These are phyloP conservation scores for Anthoptus insignis DNA, from an alignment of 2,888 invertebrate genomes.

Conservation along the genomic window DNA sequence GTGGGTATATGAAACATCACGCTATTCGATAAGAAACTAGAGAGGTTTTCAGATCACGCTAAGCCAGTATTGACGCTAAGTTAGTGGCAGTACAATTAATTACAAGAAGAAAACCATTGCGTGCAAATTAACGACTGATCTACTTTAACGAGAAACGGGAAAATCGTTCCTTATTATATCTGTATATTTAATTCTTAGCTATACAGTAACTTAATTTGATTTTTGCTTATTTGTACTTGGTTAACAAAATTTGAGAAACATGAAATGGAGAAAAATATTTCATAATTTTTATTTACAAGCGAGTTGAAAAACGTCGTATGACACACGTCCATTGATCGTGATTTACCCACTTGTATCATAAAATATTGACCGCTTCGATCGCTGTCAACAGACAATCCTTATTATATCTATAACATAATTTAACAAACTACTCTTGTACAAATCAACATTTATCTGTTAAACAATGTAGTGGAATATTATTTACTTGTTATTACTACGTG, in stretches of 20 bases:
- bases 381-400: background rate
- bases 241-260: too few relatives aligned
- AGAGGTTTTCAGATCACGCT: too few relatives aligned
- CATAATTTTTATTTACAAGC: too few relatives aligned
- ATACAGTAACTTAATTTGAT: background rate
- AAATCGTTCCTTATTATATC: background rate
- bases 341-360: background rate
- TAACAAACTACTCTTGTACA: constrained; percentile 14
- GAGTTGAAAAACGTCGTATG: too few relatives aligned
- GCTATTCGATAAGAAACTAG: constrained; percentile 1
- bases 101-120: background rate
- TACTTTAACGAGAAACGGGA: background rate
- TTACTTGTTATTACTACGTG: constrained; percentile 29
- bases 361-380: too few relatives aligned
- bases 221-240: too few relatives aligned
- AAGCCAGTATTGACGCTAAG: background rate
- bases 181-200: background rate
- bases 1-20: too few relatives aligned
- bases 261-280: too few relatives aligned
- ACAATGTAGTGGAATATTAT: constrained; percentile 21
- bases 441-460: constrained; percentile 17
- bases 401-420: constrained; percentile 8
- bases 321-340: background rate
- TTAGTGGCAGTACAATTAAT: background rate
- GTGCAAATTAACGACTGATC: background rate